phyloP scores from a whole-genome alignment of 2,888 invertebrate species.

The Chromoteleia sp. region DNA sequence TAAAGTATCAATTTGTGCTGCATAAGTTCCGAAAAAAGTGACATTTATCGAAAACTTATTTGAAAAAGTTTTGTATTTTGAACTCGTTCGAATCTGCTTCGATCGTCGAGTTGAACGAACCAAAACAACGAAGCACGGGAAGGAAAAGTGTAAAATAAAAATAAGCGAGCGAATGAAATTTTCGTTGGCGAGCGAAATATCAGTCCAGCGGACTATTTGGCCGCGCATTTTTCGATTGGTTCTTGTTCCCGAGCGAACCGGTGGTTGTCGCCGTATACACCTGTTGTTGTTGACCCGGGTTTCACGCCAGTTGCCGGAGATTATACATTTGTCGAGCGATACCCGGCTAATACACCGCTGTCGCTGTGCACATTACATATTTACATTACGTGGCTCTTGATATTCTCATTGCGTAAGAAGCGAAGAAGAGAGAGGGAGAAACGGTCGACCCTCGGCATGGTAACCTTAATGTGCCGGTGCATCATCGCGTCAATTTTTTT shows the following conservation, averaged over 20 bases:
- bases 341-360: constrained; percentile 39
- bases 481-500: constrained; percentile 57
- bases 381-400: constrained; percentile 46
- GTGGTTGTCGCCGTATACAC: constrained; percentile 59
- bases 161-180: constrained; percentile 37
- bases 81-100: constrained; percentile 18
- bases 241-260: constrained; percentile 32
- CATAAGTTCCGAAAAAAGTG: too few relatives aligned
- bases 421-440: constrained; percentile 22
- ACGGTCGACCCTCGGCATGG: constrained; percentile 53
- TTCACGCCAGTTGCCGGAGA: constrained; percentile 58
- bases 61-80: too few relatives aligned
- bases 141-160: constrained; percentile 14
- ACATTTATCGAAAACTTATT: too few relatives aligned
- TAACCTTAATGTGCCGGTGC: constrained; percentile 64
- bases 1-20: too few relatives aligned
- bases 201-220: constrained; percentile 11
- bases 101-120: constrained; percentile 41
- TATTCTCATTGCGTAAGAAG: constrained; percentile 60
- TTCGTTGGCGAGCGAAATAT: constrained; percentile 49
- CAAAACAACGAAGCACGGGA: constrained; percentile 25
- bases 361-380: constrained; percentile 50
- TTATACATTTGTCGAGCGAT: constrained; percentile 52
- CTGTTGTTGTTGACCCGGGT: constrained; percentile 65
- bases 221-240: constrained; percentile 39